Evolutionary conservation across 2,888 invertebrate genomes (phyloP).

Genomic region (Cremastinae sp.): DNA sequence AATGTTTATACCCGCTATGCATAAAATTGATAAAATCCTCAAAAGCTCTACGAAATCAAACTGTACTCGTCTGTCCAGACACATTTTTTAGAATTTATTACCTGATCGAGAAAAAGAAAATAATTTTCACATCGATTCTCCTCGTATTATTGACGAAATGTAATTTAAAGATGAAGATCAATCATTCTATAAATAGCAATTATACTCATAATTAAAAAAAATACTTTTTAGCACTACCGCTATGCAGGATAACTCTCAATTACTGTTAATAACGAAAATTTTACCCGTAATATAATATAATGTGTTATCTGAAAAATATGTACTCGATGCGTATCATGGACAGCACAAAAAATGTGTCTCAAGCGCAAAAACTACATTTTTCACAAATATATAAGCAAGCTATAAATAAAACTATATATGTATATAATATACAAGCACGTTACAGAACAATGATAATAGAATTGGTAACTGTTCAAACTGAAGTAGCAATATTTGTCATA

Average conservation of each 20-base stretch:
- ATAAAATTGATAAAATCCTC: neutral
- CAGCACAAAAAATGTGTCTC: conserved; percentile 29
- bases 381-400: neutral
- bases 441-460: conserved; percentile 23
- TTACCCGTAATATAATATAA: neutral
- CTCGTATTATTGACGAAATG: conserved; percentile 25
- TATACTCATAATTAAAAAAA: no score
- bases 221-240: no score
- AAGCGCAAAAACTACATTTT: conserved; percentile 11
- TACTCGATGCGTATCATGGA: neutral
- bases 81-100: conserved; percentile 41
- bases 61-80: neutral
- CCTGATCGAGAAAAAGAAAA: conserved; percentile 2
- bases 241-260: neutral
- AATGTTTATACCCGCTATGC: conserved; percentile 26
- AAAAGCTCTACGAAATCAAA: neutral
- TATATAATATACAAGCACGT: conserved; percentile 12
- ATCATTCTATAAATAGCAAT: no score
- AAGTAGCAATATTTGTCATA: conserved; percentile 42
- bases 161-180: conserved; percentile 14
- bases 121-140: conserved; percentile 15
- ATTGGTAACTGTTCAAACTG: conserved; percentile 35
- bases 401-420: neutral
- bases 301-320: neutral
- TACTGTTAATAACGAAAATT: conserved; percentile 18